Conservation (phyloP, 2,797 vertebrate genomes). For the Sandelia bainsii region DNA sequence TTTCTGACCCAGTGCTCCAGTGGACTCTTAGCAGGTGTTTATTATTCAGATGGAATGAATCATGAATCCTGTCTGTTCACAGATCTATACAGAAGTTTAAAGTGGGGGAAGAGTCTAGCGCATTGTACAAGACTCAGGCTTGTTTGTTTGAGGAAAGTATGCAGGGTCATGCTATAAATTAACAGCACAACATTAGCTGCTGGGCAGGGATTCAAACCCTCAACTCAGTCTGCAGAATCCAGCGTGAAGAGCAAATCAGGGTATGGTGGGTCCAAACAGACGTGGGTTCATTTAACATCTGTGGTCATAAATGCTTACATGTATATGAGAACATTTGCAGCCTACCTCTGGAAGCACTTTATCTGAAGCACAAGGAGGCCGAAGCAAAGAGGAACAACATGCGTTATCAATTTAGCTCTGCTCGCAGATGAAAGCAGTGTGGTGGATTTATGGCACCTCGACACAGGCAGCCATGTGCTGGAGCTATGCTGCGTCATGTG, state of each 20-base stretch:
- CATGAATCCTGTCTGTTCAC: constrained; percentile 5
- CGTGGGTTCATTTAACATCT: constrained; percentile 21
- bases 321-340: constrained; percentile 35
- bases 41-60: constrained; percentile 34
- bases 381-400: constrained; percentile 56
- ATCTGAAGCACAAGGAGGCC: constrained; percentile 43
- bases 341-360: constrained; percentile 65
- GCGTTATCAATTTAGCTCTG: constrained; percentile 77
- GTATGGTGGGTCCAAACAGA: constrained; percentile 5
- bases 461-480: constrained; percentile 61
- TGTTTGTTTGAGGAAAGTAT: constrained; percentile 18
- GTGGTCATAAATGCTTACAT: constrained; percentile 32
- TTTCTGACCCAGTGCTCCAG: constrained; percentile 32
- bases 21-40: constrained; percentile 47
- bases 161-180: constrained; percentile 2
- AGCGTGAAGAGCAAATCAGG: background rate
- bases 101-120: background rate
- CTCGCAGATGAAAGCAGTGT: constrained; percentile 63
- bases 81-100: constrained; percentile 8
- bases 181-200: constrained; percentile 22
- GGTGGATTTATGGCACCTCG: constrained; percentile 67
- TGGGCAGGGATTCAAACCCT: constrained; percentile 37
- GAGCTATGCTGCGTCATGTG: constrained; percentile 55
- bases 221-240: constrained; percentile 10
- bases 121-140: background rate